Conservation (phyloP, 1,140 invertebrate genomes). For the Polypedilum pembai region DNA sequence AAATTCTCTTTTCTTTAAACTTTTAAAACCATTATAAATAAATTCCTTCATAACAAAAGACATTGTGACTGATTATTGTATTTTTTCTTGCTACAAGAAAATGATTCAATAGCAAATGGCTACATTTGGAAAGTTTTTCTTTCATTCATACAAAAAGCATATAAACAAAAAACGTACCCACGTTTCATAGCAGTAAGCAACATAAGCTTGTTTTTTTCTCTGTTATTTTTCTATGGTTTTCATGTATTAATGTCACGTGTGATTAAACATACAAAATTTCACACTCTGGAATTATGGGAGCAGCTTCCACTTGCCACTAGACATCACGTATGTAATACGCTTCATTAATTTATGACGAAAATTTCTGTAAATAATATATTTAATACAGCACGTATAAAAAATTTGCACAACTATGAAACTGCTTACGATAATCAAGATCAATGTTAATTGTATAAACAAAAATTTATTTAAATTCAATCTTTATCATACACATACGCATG, state of each 20-base stretch:
- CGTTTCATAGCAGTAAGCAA: background rate
- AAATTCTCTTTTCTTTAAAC: no score
- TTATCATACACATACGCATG: background rate
- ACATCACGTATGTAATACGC: no score
- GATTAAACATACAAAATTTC: background rate
- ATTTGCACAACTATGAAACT: no score
- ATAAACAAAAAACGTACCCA: background rate
- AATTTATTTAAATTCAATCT: no score
- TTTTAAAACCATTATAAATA: no score
- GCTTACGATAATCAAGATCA: no score
- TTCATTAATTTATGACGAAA: no score
- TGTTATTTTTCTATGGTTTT: background rate
- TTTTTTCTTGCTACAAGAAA: background rate
- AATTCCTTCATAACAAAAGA: no score
- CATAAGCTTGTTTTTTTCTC: background rate
- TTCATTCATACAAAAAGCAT: background rate
- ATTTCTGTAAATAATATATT: no score
- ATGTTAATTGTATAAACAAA: no score
- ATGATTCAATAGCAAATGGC: background rate
- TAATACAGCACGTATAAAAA: no score
- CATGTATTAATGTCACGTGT: background rate
- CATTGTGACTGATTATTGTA: background rate
- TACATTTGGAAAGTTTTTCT: conserved; percentile 6
- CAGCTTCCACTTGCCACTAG: background rate
- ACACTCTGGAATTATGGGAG: background rate